Evolutionary conservation across 1,140 invertebrate genomes (phyloP).

Genomic region (Bombus balteatus): DNA sequence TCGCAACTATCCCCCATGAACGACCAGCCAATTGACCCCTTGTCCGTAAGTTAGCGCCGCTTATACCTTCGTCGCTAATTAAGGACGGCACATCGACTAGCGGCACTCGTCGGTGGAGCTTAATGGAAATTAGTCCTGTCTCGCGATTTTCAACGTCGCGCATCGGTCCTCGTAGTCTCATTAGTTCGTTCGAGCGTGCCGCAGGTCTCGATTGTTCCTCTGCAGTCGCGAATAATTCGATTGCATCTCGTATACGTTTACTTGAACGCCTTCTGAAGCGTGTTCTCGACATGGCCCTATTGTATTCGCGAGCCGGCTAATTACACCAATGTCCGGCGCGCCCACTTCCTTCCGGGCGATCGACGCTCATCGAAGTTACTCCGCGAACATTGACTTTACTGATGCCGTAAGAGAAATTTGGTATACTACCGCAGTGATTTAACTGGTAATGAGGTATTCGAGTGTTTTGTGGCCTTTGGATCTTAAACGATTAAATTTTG

Average conservation of each 20-base stretch:
- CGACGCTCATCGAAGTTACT: neutral
- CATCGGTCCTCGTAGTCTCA: conserved; percentile 44
- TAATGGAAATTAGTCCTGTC: conserved; percentile 63
- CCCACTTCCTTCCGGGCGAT: neutral
- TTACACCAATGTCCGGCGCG: conserved; percentile 7
- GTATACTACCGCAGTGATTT: neutral
- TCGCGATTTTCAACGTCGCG: conserved; percentile 56
- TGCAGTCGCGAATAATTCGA: conserved; percentile 44
- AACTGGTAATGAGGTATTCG: neutral
- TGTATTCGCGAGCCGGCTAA: conserved; percentile 5
- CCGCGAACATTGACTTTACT: neutral
- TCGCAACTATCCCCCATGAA: conserved; percentile 6
- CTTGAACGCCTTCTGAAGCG: conserved; percentile 23
- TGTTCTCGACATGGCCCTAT: neutral
- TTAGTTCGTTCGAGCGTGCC: conserved; percentile 48
- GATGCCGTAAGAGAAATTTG: neutral
- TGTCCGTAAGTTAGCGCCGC: conserved; percentile 50
- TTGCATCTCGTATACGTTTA: conserved; percentile 17
- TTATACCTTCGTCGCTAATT: conserved; percentile 59
- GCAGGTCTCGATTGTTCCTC: neutral
- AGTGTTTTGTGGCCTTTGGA: neutral
- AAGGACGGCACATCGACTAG: conserved; percentile 51
- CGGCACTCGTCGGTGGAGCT: conserved; percentile 17
- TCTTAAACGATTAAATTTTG: neutral
- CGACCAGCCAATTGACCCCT: conserved; percentile 31